These are phyloP conservation scores for Thereuonema tuberculata DNA, from an alignment of 1,140 invertebrate species.

Conservation along the genomic window DNA sequence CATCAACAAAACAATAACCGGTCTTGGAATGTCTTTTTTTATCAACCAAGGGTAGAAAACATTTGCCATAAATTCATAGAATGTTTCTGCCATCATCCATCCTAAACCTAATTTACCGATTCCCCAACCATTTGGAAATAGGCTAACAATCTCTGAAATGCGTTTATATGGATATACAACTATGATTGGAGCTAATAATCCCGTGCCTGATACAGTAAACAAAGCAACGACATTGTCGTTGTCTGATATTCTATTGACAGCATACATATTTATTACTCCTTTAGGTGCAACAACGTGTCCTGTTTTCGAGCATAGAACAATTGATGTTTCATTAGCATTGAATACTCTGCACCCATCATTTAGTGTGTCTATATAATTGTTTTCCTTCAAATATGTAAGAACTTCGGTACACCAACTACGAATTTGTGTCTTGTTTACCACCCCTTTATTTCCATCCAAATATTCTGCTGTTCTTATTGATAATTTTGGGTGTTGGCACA, in stretches of 20 bases:
- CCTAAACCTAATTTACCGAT: background rate
- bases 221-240: background rate
- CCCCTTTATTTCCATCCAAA: background rate
- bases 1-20: constrained; percentile 4
- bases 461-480: background rate
- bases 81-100: constrained; percentile 2
- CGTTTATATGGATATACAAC: constrained; percentile 29
- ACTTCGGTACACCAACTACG: background rate
- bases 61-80: constrained; percentile 9
- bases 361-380: background rate
- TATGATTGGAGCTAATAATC: constrained; percentile 21
- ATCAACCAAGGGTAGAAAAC: constrained; percentile 4
- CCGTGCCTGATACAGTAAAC: constrained; percentile 13
- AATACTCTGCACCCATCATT: background rate
- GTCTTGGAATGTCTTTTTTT: background rate
- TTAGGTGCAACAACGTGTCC: background rate
- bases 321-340: background rate
- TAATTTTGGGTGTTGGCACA: background rate
- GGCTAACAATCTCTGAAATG: constrained; percentile 10
- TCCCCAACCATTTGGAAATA: background rate
- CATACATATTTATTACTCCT: background rate
- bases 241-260: background rate
- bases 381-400: background rate
- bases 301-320: background rate
- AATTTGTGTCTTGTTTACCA: background rate